Evolutionary conservation across 2,113 vertebrate genomes (phyloP).

Genomic region (Columba livia): DNA sequence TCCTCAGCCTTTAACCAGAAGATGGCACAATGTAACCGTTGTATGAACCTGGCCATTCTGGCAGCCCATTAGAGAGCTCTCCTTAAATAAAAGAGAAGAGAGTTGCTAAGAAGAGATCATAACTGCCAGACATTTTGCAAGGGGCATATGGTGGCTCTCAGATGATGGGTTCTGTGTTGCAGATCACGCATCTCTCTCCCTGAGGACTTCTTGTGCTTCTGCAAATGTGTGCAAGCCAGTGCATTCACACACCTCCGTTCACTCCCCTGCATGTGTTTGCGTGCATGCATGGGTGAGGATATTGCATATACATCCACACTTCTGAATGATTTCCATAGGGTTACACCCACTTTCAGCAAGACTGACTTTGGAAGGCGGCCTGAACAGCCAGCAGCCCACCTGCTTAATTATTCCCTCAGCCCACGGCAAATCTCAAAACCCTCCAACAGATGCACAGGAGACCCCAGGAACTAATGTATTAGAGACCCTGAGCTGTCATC

Average conservation of each 20-base stretch:
- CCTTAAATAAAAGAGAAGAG: background rate
- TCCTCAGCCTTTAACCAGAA: conserved; percentile 59
- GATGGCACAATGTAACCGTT: conserved; percentile 65
- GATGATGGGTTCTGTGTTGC: background rate
- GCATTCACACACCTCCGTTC: rapidly evolving
- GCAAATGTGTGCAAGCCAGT: background rate
- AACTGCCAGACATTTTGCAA: background rate
- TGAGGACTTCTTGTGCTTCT: background rate
- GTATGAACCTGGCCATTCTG: background rate
- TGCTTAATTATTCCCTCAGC: background rate
- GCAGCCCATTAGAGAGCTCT: background rate
- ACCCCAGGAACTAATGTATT: background rate
- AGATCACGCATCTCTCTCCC: background rate
- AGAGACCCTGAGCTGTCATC: background rate
- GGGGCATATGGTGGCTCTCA: background rate
- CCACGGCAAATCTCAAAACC: background rate
- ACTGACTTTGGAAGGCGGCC: background rate
- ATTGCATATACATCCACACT: background rate
- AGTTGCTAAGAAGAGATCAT: background rate
- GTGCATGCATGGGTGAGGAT: background rate
- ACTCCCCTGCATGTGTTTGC: rapidly evolving
- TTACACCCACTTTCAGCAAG: background rate
- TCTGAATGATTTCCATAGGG: background rate
- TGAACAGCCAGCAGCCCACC: conserved; percentile 2
- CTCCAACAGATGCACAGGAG: background rate